Evolutionary conservation across 1,140 invertebrate species (phyloP).

Genomic region (Rhysida immarginata): DNA sequence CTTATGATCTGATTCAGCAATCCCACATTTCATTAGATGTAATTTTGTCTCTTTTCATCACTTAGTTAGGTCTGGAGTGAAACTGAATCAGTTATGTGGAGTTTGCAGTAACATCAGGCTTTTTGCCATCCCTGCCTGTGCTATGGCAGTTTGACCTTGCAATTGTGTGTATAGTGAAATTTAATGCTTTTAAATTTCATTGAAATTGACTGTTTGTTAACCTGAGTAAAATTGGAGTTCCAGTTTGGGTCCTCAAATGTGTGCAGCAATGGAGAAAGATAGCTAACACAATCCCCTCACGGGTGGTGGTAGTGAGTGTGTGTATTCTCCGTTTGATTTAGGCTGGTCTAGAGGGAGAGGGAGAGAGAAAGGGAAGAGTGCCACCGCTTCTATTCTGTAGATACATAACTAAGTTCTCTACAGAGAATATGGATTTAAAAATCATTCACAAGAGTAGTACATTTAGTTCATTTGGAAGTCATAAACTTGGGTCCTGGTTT

Average conservation of each 20-base stretch:
- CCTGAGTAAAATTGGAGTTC: not conserved
- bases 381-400: too few relatives aligned
- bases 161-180: not conserved
- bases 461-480: constrained; percentile 33
- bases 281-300: too few relatives aligned
- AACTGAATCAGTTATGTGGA: constrained; percentile 8
- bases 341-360: too few relatives aligned
- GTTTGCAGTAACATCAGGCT: not conserved
- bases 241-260: not conserved
- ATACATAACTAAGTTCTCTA: too few relatives aligned
- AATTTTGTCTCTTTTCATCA: too few relatives aligned
- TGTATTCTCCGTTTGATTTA: too few relatives aligned
- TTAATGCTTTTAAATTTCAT: not conserved
- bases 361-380: too few relatives aligned
- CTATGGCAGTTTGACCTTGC: not conserved
- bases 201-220: not conserved
- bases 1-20: too few relatives aligned
- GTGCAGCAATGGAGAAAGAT: too few relatives aligned
- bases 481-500: constrained; percentile 34
- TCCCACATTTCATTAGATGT: too few relatives aligned
- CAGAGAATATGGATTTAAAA: constrained; percentile 21
- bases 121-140: not conserved
- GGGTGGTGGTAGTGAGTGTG: too few relatives aligned
- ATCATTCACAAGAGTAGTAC: constrained; percentile 35
- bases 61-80: constrained; percentile 1